A percentile compares a stretch with the other conserved stretches of the same genome.
These are phyloP conservation scores for Ahaetulla prasina DNA, from an alignment of 2,113 vertebrate genomes.

Conservation along the genomic window DNA sequence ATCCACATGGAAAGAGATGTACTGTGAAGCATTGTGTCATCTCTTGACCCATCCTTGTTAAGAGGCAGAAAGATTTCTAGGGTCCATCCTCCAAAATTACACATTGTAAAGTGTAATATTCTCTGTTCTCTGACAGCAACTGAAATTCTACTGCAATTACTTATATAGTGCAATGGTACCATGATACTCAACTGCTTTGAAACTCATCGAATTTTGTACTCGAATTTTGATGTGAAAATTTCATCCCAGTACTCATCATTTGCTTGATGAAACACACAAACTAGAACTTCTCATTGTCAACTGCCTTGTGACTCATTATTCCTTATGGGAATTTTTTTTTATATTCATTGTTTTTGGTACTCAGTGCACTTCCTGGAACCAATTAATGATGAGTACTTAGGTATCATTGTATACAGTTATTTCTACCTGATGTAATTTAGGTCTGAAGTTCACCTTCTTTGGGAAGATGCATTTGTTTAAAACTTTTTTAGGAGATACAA, in stretches of 20 bases:
- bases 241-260: too few relatives aligned
- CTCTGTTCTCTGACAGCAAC: not conserved
- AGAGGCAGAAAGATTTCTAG: not conserved
- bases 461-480: slow-evolving; percentile 47
- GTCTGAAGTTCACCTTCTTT: slow-evolving; percentile 40
- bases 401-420: not conserved
- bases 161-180: slow-evolving; percentile 1
- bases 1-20: not conserved
- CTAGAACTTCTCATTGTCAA: too few relatives aligned
- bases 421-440: not conserved
- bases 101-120: slow-evolving; percentile 14
- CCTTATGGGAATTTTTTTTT: too few relatives aligned
- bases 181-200: too few relatives aligned
- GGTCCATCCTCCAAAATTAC: not conserved
- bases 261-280: too few relatives aligned
- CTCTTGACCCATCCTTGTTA: not conserved
- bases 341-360: too few relatives aligned
- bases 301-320: too few relatives aligned
- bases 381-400: too few relatives aligned
- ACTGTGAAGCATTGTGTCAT: not conserved
- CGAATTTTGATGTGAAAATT: too few relatives aligned
- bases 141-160: slow-evolving; percentile 58
- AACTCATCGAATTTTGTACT: too few relatives aligned
- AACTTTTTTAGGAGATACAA: slow-evolving; percentile 47
- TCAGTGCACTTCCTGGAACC: too few relatives aligned